Evolutionary conservation across 2,888 invertebrate species (phyloP), one percentile per base, ranked within the genome.

Genomic region (Arctia plantaginis): DNA sequence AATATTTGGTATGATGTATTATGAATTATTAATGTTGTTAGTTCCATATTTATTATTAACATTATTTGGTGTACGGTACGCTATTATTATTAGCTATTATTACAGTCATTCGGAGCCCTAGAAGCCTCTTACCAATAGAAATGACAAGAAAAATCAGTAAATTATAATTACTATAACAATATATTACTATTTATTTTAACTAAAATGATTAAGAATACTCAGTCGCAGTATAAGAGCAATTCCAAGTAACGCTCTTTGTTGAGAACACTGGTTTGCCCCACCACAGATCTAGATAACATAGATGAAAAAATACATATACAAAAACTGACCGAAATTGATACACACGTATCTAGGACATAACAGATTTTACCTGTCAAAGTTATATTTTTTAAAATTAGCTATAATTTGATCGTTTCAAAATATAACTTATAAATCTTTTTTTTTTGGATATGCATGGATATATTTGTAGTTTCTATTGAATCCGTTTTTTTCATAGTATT

Each of bases 211-310:
- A 86, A 88, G 76, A 86, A 27, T 67, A 59, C 27, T 80, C 47
- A 69, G 83, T 82, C 84, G 81, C 69, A 59, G 78, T 89, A 87
- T 69, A 84, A 78, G 83, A 86, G 90, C 88, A 86, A 83, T 84
- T 88, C 80, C 88, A 89, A 89, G 89, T 90, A 89, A 82, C 73
- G 76, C 75, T 81, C 82, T 88, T 86, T 87, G 82, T 86, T 81
- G 62, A 67, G n/a, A 47, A 71, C 68, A 79, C 80, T 69, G 77
- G 77, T 76, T 62, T 27, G 51, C 82, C 79, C 77, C 76, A 79
- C 80, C 77, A 65, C 73, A 44, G 59, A 76, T 77, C 72, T 81
- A 80, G 76, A 78, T 74, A 79, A 33, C 77, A 68, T 77, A 65
- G 41, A 41, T 41, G 30, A 62, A 75, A 85, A 85, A 85, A 85